Base-by-base conservation (phyloP, 2,797 vertebrate genomes). In the Sebastiscus albofasciatus region DNA sequence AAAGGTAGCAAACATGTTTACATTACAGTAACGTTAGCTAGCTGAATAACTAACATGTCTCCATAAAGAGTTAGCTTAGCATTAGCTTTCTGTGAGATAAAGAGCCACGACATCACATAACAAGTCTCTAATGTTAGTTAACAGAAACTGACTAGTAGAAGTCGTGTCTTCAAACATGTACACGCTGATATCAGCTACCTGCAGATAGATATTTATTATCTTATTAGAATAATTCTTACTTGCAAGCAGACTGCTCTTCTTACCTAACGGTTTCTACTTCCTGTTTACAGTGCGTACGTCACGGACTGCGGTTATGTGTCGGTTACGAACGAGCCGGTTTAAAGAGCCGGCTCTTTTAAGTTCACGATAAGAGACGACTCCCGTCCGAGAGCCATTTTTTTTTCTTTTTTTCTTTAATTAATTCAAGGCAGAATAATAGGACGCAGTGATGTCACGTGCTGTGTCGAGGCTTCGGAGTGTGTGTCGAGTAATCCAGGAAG, bases 251-350 rank as follows among this genome's bases (percentile, higher is more conserved):
- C 27, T 2, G 27, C 34, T 71, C 24, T 26, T 10, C 86, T 85
- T 55, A 26, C 79, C 77, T 3, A 39, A 55, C 34, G 3, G 49
- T 4, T 27, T 8, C 34, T 8, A 83, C 89, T 94, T 94, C 94
- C 94, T 94, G 94, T 95, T 94, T 93, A 94, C 89, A 90, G n/a
- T 68, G 4, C 13, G 6, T 64, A 85, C 93, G 92, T 94, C 39
- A 77, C 66, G 46, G 36, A 79, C 90, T 83, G 93, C 91, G 87
- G 86, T 62, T 39, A 6, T 42, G 52, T 73, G 29, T 39, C 1
- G 0, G 36, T 39, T 0, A 0, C 1, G 36, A 39, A 39, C 36
- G 36, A 39, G 36, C 5, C 36, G 36, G 36, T 5, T 39, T 1
- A 39, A 5, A 5, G 36, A 39, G 36, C 36, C 12, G 36, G 36